These are phyloP conservation scores for Stercorarius parasiticus DNA, from an alignment of 2,113 vertebrate genomes.

Conservation along the genomic window DNA sequence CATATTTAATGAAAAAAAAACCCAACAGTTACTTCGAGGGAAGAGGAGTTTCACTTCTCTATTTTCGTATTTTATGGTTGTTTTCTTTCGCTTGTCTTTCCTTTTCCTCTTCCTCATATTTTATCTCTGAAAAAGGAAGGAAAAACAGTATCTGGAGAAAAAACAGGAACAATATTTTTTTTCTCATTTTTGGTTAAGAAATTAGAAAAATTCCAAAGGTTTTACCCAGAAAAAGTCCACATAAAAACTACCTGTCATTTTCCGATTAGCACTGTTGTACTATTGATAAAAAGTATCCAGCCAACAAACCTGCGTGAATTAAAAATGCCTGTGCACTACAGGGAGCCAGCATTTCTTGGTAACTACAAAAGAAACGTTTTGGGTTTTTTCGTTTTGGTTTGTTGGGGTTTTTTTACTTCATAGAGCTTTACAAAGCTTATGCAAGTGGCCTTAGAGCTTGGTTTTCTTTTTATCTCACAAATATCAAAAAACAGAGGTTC, in stretches of 20 bases:
- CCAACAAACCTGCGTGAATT: background rate
- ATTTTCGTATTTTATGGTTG: background rate
- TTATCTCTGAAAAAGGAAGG: background rate
- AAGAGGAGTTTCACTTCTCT: background rate
- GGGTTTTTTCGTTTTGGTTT: no score
- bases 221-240: background rate
- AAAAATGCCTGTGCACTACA: background rate
- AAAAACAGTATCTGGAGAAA: background rate
- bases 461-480: slow-evolving; percentile 1
- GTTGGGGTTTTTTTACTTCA: background rate
- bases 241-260: background rate
- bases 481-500: background rate
- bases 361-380: background rate
- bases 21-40: background rate
- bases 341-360: background rate
- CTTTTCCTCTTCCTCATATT: background rate
- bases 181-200: background rate
- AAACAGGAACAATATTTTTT: background rate
- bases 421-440: background rate
- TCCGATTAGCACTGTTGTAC: background rate
- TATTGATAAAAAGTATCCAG: slow-evolving; percentile 1
- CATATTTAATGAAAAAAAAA: background rate
- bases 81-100: background rate
- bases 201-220: background rate
- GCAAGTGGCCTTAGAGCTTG: background rate